phyloP scores from a whole-genome alignment of 1,140 invertebrate genomes.

The Zaprionus camerounensis region DNA sequence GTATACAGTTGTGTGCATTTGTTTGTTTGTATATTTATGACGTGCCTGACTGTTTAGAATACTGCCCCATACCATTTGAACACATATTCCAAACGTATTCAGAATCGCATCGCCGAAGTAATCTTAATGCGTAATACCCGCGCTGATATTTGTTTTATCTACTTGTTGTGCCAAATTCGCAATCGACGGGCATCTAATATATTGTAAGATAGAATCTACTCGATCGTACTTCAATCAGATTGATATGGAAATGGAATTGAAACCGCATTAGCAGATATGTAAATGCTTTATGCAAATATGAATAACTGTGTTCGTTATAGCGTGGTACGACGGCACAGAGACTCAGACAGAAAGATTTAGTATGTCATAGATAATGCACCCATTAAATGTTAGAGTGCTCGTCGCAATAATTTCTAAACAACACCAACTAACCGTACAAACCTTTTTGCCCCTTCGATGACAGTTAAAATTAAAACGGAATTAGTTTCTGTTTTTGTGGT shows the following conservation, averaged over 20 bases:
- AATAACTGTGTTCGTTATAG: background rate
- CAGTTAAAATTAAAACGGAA: constrained; percentile 1
- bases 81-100: constrained; percentile 3
- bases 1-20: constrained; percentile 7
- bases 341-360: background rate
- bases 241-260: background rate
- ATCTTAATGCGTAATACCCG: constrained; percentile 7
- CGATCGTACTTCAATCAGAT: background rate
- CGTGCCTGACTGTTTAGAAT: background rate
- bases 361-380: background rate
- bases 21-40: background rate
- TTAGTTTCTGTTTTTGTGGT: background rate
- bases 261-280: background rate
- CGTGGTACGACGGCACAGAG: background rate
- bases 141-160: background rate
- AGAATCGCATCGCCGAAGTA: constrained; percentile 5
- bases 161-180: background rate
- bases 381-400: background rate
- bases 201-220: background rate
- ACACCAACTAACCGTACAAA: constrained; percentile 1
- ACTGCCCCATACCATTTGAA: background rate
- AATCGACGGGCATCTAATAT: background rate
- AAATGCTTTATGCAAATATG: background rate
- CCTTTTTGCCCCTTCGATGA: constrained; percentile 10
- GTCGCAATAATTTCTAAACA: background rate